These are phyloP conservation scores for Dryobates pubescens DNA, from an alignment of 2,797 vertebrate species.

Conservation along the genomic window DNA sequence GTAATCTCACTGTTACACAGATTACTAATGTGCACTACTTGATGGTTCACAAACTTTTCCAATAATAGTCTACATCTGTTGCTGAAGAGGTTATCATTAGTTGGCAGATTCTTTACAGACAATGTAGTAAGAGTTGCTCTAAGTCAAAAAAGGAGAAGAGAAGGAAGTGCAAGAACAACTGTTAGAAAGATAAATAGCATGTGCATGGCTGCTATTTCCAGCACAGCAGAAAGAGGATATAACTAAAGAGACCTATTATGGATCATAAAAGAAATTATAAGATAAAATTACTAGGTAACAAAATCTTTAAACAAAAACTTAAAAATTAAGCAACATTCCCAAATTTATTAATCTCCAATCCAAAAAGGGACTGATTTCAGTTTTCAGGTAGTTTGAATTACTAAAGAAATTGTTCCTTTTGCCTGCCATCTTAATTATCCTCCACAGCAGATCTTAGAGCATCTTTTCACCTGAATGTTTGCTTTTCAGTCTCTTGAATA, in stretches of 20 bases:
- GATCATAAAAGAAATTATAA: not conserved
- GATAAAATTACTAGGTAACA: not conserved
- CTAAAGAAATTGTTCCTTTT: not conserved
- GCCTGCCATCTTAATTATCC: not conserved
- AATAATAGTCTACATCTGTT: not conserved
- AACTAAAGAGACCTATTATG: not conserved
- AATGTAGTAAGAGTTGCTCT: not conserved
- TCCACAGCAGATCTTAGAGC: not conserved
- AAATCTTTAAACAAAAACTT: not conserved
- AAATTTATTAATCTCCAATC: not conserved
- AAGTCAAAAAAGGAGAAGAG: not conserved
- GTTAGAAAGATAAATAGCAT: constrained; percentile 49
- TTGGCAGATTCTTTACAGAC: not conserved
- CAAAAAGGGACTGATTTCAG: not conserved
- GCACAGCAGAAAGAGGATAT: not conserved
- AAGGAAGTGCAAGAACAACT: constrained; percentile 26
- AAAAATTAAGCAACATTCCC: not conserved
- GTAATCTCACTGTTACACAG: constrained; percentile 46
- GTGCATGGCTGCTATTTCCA: constrained; percentile 27
- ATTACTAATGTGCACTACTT: not conserved
- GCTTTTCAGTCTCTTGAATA: not conserved
- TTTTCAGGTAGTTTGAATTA: not conserved
- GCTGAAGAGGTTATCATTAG: constrained; percentile 30
- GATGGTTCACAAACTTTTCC: constrained; percentile 16
- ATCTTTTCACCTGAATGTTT: not conserved